Evolutionary conservation across 2,888 invertebrate species (phyloP), one percentile per base, ranked within the genome.

Genomic region (Altica lythri): DNA sequence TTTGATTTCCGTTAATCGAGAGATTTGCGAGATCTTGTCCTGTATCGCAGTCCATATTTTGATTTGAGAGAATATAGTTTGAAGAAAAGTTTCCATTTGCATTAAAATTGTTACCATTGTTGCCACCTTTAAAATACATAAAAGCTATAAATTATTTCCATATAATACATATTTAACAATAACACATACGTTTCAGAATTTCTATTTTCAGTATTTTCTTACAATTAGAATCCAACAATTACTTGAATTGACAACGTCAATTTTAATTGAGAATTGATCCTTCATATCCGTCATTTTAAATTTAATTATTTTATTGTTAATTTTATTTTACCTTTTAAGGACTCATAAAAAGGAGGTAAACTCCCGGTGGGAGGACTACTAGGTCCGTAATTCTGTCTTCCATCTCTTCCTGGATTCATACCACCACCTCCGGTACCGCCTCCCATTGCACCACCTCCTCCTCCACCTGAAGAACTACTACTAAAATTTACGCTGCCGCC

Each of bases 321-420:
- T 12, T 32, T 12, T 32, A 3, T 17, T 86, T 37, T 59, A 64
- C 63, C 85, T 75, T 92, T 92, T 0, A 92, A 80, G 6, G 90
- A 90, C 76, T 92, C 92, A 74, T 92, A 92, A 70, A 92, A 92
- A 1, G 92, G 92, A n/a, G 92, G 92, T 56, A 92, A 78, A 45
- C 90, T 90, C 9, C 90, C 91, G 0, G 90, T 91, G 1, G 92
- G 92, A 45, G 92, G 92, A 66, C 91, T 92, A 64, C 90, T 91
- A 4, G 92, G 92, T 2, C 91, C 91, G 72, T 92, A 92, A 73
- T 91, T 90, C 55, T 90, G 88, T 42, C 92, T 83, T 0, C 92
- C 91, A 72, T 90, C 90, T 32, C 90, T 83, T 1, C 90, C 90
- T 6, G 78, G 79, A 55, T 81, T 80, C 75, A 75, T 75, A 10